Evolutionary conservation across 2,113 vertebrate genomes (phyloP).

Genomic region (Mugil cephalus): DNA sequence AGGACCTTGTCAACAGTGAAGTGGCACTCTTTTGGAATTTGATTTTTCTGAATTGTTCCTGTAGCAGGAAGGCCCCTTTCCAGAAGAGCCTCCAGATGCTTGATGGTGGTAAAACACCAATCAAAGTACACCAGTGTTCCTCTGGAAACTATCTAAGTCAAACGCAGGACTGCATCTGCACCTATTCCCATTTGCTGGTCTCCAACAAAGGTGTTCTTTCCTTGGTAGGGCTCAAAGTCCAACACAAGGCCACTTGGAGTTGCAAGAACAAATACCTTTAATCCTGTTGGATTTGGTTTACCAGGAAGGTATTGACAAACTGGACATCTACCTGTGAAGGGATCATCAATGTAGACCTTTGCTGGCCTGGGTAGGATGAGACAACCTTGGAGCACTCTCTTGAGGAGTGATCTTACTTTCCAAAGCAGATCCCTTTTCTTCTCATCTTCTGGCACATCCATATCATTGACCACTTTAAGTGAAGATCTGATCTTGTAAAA

Average conservation of each 20-base stretch:
- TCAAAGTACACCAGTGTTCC: not conserved
- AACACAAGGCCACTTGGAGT: no score
- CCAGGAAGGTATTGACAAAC: not conserved
- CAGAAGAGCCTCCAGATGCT: not conserved
- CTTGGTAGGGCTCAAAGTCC: not conserved
- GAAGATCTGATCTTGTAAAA: not conserved
- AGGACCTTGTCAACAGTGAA: no score
- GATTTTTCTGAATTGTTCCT: no score
- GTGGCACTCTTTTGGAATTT: no score
- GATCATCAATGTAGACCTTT: not conserved
- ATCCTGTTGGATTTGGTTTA: not conserved
- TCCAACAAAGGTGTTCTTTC: not conserved
- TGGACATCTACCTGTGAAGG: not conserved
- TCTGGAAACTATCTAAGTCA: not conserved
- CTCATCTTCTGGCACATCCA: not conserved
- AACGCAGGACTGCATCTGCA: conserved; percentile 3
- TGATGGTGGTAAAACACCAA: not conserved
- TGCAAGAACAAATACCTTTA: conserved; percentile 3
- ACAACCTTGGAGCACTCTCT: not conserved
- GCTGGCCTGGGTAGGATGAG: not conserved
- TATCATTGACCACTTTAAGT: not conserved
- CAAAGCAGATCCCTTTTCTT: not conserved
- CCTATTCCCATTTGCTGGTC: not conserved
- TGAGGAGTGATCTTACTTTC: not conserved
- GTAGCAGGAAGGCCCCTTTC: not conserved